These are phyloP conservation scores for Myripristis murdjan DNA, from an alignment of 2,797 vertebrate species.

Conservation along the genomic window DNA sequence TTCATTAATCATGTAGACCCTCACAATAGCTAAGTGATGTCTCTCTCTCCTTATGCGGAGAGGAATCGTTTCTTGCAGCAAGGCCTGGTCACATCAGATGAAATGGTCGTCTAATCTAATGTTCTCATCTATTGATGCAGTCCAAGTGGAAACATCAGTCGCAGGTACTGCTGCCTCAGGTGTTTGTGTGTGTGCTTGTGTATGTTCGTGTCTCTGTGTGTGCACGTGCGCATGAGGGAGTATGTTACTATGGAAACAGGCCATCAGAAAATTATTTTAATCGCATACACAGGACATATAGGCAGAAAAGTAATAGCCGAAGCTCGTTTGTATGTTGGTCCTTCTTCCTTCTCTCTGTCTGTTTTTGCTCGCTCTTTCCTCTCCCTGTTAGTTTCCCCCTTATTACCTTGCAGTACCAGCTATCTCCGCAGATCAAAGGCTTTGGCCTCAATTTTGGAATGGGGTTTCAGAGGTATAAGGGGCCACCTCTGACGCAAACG, in stretches of 20 bases:
- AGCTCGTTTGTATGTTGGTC: constrained; percentile 15
- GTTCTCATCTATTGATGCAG: constrained; percentile 44
- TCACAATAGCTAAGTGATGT: constrained; percentile 5
- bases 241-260: constrained; percentile 63
- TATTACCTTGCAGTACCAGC: constrained; percentile 28
- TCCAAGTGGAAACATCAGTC: constrained; percentile 34
- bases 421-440: constrained; percentile 58
- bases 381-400: constrained; percentile 7
- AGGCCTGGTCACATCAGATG: constrained; percentile 12
- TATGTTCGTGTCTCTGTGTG: constrained; percentile 29
- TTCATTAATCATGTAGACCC: background rate
- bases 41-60: background rate
- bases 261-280: constrained; percentile 35
- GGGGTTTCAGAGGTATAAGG: constrained; percentile 32
- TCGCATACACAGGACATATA: constrained; percentile 16
- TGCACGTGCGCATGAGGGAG: background rate
- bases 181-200: constrained; percentile 6
- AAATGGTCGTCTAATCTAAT: constrained; percentile 32
- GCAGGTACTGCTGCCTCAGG: constrained; percentile 15
- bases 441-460: constrained; percentile 61
- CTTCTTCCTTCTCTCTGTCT: constrained; percentile 8
- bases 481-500: constrained; percentile 21
- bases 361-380: constrained; percentile 17
- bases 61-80: background rate
- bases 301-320: background rate